Percentiles rank a stretch among this genome's conserved stretches.
These are phyloP conservation scores for Babyrousa celebensis DNA, from an alignment of 2,797 vertebrate genomes.

Conservation along the genomic window DNA sequence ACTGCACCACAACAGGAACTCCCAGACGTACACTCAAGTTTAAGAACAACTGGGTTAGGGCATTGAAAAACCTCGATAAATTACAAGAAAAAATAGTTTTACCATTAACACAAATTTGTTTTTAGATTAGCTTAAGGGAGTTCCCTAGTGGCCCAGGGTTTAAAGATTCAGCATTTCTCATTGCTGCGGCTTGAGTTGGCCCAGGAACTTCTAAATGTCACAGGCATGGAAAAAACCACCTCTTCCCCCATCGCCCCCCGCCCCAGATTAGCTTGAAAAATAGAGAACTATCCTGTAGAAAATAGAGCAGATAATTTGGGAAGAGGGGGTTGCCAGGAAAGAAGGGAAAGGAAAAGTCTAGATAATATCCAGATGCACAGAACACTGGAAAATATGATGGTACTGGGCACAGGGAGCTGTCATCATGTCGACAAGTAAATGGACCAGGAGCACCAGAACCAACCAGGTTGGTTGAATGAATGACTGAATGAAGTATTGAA, in stretches of 20 bases:
- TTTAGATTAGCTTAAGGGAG: not conserved
- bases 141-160: too few relatives aligned
- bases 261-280: not conserved
- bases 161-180: too few relatives aligned
- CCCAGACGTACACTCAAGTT: not conserved
- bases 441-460: not conserved
- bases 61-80: slow-evolving; percentile 27
- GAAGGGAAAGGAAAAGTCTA: slow-evolving; percentile 5
- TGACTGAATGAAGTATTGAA: too few relatives aligned
- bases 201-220: too few relatives aligned
- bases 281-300: not conserved
- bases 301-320: not conserved
- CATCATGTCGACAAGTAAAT: too few relatives aligned
- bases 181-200: too few relatives aligned
- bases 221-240: too few relatives aligned
- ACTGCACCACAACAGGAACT: too few relatives aligned
- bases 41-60: not conserved
- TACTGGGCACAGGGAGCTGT: not conserved
- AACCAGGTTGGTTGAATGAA: not conserved
- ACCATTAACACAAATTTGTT: slow-evolving; percentile 13
- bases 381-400: not conserved
- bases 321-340: not conserved
- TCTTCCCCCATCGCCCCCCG: too few relatives aligned
- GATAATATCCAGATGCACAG: not conserved
- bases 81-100: slow-evolving; percentile 59